Evolutionary conservation across 2,888 invertebrate species (phyloP), one percentile per base, ranked within the genome.

Genomic region (Zygogramma bicolorata): DNA sequence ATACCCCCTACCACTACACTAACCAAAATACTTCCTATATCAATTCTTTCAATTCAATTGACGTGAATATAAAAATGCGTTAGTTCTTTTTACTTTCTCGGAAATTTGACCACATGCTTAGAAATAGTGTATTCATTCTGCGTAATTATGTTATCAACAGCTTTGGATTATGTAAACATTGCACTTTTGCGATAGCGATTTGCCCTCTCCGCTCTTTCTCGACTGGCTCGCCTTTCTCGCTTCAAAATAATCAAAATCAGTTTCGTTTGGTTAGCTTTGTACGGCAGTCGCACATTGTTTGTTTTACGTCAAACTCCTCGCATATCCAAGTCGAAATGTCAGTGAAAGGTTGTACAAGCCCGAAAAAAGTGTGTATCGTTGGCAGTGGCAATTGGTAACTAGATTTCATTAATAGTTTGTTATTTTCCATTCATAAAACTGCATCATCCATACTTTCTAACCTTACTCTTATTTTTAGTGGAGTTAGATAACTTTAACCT

Each of bases 331-430:
- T 53, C 53, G 15, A 53, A 27, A 53, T 53, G 53, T 53, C 53
- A 13, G 25, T 53, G 13, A 22, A 27, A 29, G 90, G 93, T 34
- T 81, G 82, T 85, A 91, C 91, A 80, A 92, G 92, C 69, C 80
- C 81, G 86, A 93, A 93, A 84, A 92, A 90, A 87, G 94, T 96
- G 77, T 95, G 95, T 89, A 95, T 96, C 86, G 91, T 96, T 71
- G 96, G 96, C 77, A 96, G 96, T 74, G 96, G 95, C 83, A 96
- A 96, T 88, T 96, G 96, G 96, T 96, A 89, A 92, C 90, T 84
- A 31, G 34, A 65, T 70, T 65, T 27, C 60, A 22, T 57, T 34
- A 53, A 46, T 65, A 70, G 75, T 49, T 25, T 38, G 15, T 13
- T 42, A 3, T 53, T 57, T 34, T 53, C 65, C 62, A 61, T 68